Base-by-base conservation (phyloP, 1,140 invertebrate genomes). In the Mamestra configurata region DNA sequence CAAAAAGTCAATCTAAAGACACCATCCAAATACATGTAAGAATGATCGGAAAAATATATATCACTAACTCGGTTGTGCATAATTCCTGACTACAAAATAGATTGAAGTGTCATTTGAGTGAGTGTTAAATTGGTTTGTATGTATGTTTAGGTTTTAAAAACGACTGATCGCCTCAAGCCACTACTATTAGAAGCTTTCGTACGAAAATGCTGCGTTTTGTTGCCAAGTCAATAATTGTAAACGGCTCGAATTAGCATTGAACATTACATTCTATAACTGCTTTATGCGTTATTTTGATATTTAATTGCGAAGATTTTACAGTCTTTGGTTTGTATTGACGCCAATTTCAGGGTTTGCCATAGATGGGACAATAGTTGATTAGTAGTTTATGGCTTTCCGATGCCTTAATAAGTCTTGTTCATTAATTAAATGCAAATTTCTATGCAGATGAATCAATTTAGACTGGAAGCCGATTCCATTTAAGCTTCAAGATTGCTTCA, bases 101-200 rank as follows among this genome's bases (percentile, higher is more conserved):
- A 46, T 46, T 75, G 72, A 57, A 75, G 18, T 49, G 22, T 35
- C 3, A 40, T 20, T 51, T 68, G 75, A 68, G 61, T 53, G 75
- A 53, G 75, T 49, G 49, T 66, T 68, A 64, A 40, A 77, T 66
- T 68, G 59, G 75, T 68, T 77, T 77, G 75, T 77, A 77, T 77
- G 73, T 77, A 68, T 77, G 61, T 53, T 66, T 77, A 77, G 75
- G 18, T 77, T 66, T 51, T 77, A 77, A 77, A 68, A 77, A 77
- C 61, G 75, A 77, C 75, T 77, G 75, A 77, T 77, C 75, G 75
- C 75, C 75, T 66, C 18, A n/a, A 24, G 46, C 61, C 75, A 77
- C 59, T 77, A 18, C 40, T 35, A 49, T 27, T 46, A 46, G 31
- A 76, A 61, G 15, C 57, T 27, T 49, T 31, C n/a, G 46, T 71